Conservation (phyloP, 2,113 vertebrate genomes). For the Neoarius graeffei region DNA sequence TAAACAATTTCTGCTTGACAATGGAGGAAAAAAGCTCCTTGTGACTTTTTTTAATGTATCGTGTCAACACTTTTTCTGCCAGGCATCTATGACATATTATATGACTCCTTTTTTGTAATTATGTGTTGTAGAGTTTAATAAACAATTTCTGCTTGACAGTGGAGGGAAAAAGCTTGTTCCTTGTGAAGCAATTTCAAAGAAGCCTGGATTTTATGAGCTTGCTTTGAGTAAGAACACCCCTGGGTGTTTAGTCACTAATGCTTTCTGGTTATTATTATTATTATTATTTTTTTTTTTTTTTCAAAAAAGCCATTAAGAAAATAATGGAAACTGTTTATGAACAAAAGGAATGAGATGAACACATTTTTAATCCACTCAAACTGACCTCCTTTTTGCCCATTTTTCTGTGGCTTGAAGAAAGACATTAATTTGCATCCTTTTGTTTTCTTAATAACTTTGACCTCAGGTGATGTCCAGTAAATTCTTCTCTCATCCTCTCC, state of each 20-base stretch:
- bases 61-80: background rate
- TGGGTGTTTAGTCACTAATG: constrained; percentile 4
- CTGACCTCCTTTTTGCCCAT: background rate
- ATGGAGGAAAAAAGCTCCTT: background rate
- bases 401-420: background rate
- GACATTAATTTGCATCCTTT: background rate
- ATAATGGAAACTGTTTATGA: constrained; percentile 18
- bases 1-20: constrained; percentile 15
- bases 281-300: background rate
- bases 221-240: background rate
- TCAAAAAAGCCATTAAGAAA: constrained; percentile 1
- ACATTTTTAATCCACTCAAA: background rate
- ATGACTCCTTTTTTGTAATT: background rate
- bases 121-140: background rate
- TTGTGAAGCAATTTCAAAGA: background rate
- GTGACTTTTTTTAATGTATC: background rate
- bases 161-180: background rate
- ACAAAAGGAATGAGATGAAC: constrained; percentile 2
- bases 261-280: background rate
- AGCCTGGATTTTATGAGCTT: background rate
- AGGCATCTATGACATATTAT: background rate
- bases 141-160: constrained; percentile 8
- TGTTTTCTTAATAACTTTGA: background rate
- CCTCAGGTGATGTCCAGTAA: background rate
- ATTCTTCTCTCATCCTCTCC: background rate